Conservation (phyloP, 2,797 vertebrate species). For the Hippopotamyrus pictus region DNA sequence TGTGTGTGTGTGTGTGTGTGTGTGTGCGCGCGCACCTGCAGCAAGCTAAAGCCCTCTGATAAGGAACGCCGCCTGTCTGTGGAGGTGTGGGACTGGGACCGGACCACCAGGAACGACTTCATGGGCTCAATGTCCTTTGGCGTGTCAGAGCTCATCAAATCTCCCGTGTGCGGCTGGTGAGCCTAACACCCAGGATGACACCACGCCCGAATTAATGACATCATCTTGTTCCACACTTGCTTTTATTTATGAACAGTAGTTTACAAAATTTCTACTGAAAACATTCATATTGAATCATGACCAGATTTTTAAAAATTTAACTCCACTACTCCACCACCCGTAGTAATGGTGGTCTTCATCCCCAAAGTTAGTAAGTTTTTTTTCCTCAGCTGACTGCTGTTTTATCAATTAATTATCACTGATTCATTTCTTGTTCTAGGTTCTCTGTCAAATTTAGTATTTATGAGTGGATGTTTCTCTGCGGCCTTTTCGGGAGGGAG, state of each 20-base stretch:
- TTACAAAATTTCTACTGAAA: neutral
- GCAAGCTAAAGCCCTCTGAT: conserved; percentile 85
- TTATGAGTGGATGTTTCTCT: neutral
- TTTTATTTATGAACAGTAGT: neutral
- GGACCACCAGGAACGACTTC: conserved; percentile 93
- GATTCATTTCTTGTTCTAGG: neutral
- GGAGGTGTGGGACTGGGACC: conserved; percentile 96
- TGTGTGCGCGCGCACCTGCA: conserved; percentile 37
- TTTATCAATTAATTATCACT: neutral
- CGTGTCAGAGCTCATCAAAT: conserved; percentile 93
- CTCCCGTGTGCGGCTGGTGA: conserved; percentile 83
- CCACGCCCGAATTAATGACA: neutral
- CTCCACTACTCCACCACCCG: neutral
- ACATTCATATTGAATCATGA: neutral
- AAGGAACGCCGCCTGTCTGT: conserved; percentile 92
- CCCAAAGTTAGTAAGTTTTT: neutral
- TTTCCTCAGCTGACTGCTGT: neutral
- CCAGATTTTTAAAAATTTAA: neutral
- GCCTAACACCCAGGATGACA: conserved; percentile 33
- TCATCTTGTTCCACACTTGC: neutral
- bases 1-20: conserved; percentile 6
- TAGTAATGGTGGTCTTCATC: neutral
- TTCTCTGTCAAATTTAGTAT: neutral
- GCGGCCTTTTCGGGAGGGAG: neutral
- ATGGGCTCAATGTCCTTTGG: conserved; percentile 98